Conservation (phyloP, 2,888 invertebrate species). For the Hypolimnas misippus region DNA sequence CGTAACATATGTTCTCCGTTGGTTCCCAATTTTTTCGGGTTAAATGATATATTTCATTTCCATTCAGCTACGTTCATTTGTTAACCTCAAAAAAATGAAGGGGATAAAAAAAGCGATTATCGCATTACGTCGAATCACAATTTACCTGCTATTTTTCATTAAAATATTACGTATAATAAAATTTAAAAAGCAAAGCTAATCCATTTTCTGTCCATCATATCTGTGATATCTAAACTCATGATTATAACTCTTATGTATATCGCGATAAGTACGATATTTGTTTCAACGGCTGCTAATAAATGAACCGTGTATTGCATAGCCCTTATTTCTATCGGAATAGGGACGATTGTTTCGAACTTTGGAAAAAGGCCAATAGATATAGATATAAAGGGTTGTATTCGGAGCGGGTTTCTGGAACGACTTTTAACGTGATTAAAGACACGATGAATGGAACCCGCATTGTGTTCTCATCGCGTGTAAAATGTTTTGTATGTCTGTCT, state of each 20-base stretch:
- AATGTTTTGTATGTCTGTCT: not conserved
- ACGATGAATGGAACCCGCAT: not conserved
- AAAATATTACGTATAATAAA: not conserved
- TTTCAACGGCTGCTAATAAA: not conserved
- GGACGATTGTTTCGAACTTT: not conserved
- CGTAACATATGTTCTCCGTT: not conserved
- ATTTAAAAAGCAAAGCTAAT: not conserved
- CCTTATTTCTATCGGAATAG: not conserved
- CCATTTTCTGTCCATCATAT: not conserved
- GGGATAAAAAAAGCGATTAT: not conserved
- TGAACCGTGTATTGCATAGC: not conserved
- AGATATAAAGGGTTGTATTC: constrained; percentile 5
- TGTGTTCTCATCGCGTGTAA: not conserved
- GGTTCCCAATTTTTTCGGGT: not conserved
- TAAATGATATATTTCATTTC: not conserved
- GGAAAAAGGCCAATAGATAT: constrained; percentile 19
- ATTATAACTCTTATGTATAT: not conserved
- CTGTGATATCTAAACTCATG: not conserved
- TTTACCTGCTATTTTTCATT: not conserved
- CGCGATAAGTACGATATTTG: not conserved
- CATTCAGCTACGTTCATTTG: not conserved
- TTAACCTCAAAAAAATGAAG: not conserved
- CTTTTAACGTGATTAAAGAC: constrained; percentile 29
- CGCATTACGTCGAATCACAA: not conserved
- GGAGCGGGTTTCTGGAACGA: constrained; percentile 21